Percentiles rank a stretch among this genome's conserved stretches.
phyloP scores from a whole-genome alignment of 2,113 vertebrate species.

The Entelurus aequoreus region DNA sequence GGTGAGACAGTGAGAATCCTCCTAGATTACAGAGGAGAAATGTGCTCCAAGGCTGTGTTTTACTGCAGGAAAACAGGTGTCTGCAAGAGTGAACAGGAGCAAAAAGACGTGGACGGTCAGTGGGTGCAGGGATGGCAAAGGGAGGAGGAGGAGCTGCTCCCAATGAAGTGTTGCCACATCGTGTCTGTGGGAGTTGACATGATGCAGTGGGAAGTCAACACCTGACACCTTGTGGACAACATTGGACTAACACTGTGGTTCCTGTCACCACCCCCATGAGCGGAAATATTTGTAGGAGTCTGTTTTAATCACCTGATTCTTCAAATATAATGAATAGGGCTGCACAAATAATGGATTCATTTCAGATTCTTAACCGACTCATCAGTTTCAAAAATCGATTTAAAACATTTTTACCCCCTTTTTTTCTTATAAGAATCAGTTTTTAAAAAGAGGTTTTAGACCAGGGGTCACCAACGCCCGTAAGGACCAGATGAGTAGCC shows the following conservation, averaged over 20 bases:
- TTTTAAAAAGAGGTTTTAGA: too few species aligned
- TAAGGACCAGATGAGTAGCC: too few species aligned
- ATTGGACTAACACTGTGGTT: neutral
- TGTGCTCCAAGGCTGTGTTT: constrained; percentile 68
- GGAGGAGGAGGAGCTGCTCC: constrained; percentile 20
- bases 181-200: constrained; percentile 32
- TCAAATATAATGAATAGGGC: too few species aligned
- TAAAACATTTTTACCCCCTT: too few species aligned
- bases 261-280: too few species aligned
- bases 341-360: too few species aligned
- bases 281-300: too few species aligned
- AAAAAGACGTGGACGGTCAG: constrained; percentile 59
- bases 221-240: constrained; percentile 68
- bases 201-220: constrained; percentile 21
- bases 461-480: too few species aligned
- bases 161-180: constrained; percentile 28
- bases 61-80: constrained; percentile 69
- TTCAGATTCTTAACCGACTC: too few species aligned
- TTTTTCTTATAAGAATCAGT: too few species aligned
- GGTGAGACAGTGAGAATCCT: constrained; percentile 60
- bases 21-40: constrained; percentile 75
- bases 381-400: too few species aligned
- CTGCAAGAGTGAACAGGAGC: constrained; percentile 56
- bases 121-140: constrained; percentile 49
- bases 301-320: too few species aligned